A percentile compares a stretch with the other conserved stretches of the same genome.
These are phyloP conservation scores for Galaxias olidus DNA, from an alignment of 2,797 vertebrate genomes.

Conservation along the genomic window DNA sequence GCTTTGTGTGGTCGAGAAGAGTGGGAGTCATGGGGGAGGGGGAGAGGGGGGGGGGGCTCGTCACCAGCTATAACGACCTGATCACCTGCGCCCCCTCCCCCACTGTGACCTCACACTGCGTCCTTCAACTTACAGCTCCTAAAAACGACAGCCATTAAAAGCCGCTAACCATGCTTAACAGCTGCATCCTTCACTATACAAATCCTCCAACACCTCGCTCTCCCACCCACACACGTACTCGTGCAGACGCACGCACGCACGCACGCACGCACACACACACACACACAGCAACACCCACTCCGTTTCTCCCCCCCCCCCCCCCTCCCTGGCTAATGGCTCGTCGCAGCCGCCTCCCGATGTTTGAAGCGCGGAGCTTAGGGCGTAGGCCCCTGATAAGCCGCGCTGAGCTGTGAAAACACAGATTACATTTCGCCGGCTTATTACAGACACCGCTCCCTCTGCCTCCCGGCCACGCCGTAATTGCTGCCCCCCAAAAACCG, in stretches of 20 bases:
- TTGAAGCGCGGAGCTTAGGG: slow-evolving; percentile 65
- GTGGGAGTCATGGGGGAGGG: slow-evolving; percentile 40
- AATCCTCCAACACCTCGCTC: slow-evolving; percentile 60
- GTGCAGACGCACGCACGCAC: slow-evolving; percentile 15
- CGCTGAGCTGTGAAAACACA: slow-evolving; percentile 79
- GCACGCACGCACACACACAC: slow-evolving; percentile 35
- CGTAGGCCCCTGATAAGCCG: slow-evolving; percentile 74
- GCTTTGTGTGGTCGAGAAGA: slow-evolving; percentile 47
- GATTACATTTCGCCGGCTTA: slow-evolving; percentile 77
- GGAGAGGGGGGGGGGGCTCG: not conserved
- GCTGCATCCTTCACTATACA: slow-evolving; percentile 65
- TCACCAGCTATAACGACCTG: slow-evolving; percentile 16
- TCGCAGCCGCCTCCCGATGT: slow-evolving; percentile 58
- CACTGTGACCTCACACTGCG: slow-evolving; percentile 44
- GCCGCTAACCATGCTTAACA: slow-evolving; percentile 65
- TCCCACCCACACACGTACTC: slow-evolving; percentile 50
- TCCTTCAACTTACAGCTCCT: slow-evolving; percentile 50
- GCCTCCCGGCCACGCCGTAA: slow-evolving; percentile 60
- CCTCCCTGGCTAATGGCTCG: slow-evolving; percentile 51
- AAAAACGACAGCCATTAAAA: slow-evolving; percentile 57
- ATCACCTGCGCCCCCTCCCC: slow-evolving; percentile 35
- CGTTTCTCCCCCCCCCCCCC: slow-evolving; percentile 16
- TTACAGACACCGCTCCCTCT: slow-evolving; percentile 57
- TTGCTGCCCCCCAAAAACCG: slow-evolving; percentile 54
- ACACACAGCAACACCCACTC: slow-evolving; percentile 41